These are phyloP conservation scores for Eubucco bourcierii DNA, from an alignment of 2,113 vertebrate species.

Conservation along the genomic window DNA sequence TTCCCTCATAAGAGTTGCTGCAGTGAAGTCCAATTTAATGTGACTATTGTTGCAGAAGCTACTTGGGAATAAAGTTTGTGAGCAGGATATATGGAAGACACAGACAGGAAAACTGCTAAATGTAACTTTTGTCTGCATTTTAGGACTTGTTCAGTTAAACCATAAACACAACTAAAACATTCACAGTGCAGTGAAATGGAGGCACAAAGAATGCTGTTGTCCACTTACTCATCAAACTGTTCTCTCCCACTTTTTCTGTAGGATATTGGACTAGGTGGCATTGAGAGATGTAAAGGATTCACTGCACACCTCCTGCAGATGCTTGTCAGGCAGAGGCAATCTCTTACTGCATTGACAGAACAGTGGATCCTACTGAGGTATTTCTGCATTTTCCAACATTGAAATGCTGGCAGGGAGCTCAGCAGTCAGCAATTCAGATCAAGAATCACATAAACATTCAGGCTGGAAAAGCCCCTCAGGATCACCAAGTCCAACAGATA, in stretches of 20 bases:
- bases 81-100: background rate
- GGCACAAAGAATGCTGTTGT: background rate
- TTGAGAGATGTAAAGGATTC: constrained; percentile 92
- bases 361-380: constrained; percentile 91
- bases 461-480: too few relatives aligned
- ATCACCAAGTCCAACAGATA: too few relatives aligned
- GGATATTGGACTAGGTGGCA: constrained; percentile 86
- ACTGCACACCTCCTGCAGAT: constrained; percentile 90
- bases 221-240: background rate
- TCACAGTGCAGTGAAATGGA: background rate
- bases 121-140: background rate
- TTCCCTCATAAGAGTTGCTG: background rate
- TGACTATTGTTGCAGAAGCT: background rate
- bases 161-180: background rate
- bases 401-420: background rate
- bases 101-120: background rate
- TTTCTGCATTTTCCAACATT: background rate
- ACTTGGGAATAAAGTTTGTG: background rate
- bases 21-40: background rate
- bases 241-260: constrained; percentile 19
- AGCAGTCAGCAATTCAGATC: background rate
- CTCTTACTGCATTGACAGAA: constrained; percentile 83
- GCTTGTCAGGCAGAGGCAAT: constrained; percentile 84
- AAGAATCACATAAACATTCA: background rate
- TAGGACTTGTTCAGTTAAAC: background rate